Conservation (phyloP, 2,888 invertebrate species). For the Achlya flavicornis region DNA sequence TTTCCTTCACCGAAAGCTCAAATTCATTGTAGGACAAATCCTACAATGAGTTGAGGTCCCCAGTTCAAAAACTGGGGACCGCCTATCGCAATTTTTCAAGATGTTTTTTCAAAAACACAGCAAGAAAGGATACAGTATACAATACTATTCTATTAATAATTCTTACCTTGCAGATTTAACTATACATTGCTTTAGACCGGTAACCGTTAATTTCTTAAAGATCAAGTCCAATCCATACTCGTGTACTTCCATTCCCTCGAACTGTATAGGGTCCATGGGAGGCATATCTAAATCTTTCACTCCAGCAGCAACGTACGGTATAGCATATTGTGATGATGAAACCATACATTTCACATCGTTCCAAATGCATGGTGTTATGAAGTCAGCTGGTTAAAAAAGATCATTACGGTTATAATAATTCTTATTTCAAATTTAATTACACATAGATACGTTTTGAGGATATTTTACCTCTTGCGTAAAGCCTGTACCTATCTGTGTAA, state of each 20-base stretch:
- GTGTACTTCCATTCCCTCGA: neutral
- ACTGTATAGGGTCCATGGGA: constrained; percentile 30
- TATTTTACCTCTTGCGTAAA: too few species aligned
- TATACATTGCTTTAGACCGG: neutral
- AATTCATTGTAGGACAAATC: too few species aligned
- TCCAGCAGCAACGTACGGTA: constrained; percentile 30
- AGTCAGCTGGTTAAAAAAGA: constrained; percentile 24
- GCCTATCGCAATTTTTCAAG: too few species aligned
- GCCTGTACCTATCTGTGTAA: too few species aligned
- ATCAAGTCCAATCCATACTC: neutral
- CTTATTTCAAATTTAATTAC: too few species aligned
- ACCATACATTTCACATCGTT: constrained; percentile 35
- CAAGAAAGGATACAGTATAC: neutral
- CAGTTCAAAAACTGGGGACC: too few species aligned
- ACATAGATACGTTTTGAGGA: too few species aligned
- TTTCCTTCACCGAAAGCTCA: too few species aligned
- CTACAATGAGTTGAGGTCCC: too few species aligned
- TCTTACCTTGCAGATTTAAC: constrained; percentile 3
- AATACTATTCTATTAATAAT: neutral
- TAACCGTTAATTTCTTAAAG: neutral
- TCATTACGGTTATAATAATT: neutral
- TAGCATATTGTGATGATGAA: constrained; percentile 26
- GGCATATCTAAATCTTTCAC: constrained; percentile 32
- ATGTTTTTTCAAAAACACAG: too few species aligned
- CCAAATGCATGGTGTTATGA: constrained; percentile 38